phyloP scores from a whole-genome alignment of 2,888 invertebrate genomes.

The Proisotoma minuta region DNA sequence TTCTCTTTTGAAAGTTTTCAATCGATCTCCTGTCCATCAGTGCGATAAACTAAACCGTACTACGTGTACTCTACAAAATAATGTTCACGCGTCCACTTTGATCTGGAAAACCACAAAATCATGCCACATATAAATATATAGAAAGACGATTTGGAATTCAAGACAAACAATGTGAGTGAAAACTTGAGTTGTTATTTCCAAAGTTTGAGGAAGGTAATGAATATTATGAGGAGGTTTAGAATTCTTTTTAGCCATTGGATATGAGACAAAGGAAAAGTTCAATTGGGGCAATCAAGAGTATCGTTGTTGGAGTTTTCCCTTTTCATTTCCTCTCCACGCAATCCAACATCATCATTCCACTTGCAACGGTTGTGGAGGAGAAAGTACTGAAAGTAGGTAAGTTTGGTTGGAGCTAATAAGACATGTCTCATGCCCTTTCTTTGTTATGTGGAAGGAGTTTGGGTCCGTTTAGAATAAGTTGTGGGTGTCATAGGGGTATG shows the following conservation, averaged over 20 bases:
- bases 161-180: slow-evolving; percentile 5
- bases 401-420: slow-evolving; percentile 37
- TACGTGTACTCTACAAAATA: no score
- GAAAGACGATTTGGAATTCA: not conserved
- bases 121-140: no score
- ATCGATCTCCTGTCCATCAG: not conserved
- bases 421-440: slow-evolving; percentile 27
- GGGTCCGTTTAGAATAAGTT: not conserved
- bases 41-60: no score
- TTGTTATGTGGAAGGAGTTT: not conserved
- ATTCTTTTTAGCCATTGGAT: not conserved
- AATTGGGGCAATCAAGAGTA: slow-evolving; percentile 35
- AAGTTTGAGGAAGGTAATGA: not conserved
- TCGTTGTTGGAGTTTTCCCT: no score
- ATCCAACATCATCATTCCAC: not conserved
- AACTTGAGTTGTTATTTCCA: not conserved
- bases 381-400: slow-evolving; percentile 10
- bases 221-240: not conserved
- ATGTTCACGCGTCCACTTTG: no score
- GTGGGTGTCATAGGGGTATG: not conserved
- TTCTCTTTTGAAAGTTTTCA: not conserved
- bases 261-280: slow-evolving; percentile 19
- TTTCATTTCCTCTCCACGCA: slow-evolving; percentile 9
- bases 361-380: not conserved
- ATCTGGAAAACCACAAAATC: no score